Evolutionary conservation across 2,888 invertebrate genomes (phyloP), one percentile per base, ranked within the genome.

Genomic region (Eupithecia subfuscata): DNA sequence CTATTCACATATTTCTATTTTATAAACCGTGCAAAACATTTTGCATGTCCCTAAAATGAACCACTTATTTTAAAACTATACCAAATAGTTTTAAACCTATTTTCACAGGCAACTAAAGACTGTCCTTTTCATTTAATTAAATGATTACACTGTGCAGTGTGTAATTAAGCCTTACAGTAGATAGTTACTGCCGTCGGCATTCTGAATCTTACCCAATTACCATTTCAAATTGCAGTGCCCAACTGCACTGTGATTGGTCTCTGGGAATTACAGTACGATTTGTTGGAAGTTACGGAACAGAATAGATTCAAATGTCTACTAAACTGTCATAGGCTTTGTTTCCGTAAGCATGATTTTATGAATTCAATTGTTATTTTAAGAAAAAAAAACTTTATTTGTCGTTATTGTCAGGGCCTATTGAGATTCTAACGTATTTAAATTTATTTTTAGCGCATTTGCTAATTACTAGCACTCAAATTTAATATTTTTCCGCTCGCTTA

Each of bases 201-300:
- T 6, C 25, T 22, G 48, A 63, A 34, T 43, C 34, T 30, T 60
- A 56, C 18, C 68, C 70, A 73, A 73, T 78, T 76, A 74, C 74
- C 60, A 76, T 74, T 75, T 73, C 75, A 76, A 75, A 78, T 76
- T 71, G 69, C 64, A 63, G 67, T 64, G 45, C 43, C 70, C 68
- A 30, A 70, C 67, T 75, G 22, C 65, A 45, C 48, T 14, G 37
- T 68, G 68, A 75, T 76, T 71, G 73, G 60, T 40, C 40, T 40
- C 37, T 40, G 67, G 22, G n/a, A n/a, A 40, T 73, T 60, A 48
- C 60, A 45, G 64, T 40, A 11, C 65, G 0, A 67, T n/a, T 67
- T 25, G 14, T 25, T 60, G 6, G 60, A 60, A 63, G 25, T 45
- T 64, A 34, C 60, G 43, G 67, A 16, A 45, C 43, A 56, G 34